Evolutionary conservation across 2,888 invertebrate species (phyloP), one percentile per base, ranked within the genome.

Genomic region (Lomographa bimaculata): DNA sequence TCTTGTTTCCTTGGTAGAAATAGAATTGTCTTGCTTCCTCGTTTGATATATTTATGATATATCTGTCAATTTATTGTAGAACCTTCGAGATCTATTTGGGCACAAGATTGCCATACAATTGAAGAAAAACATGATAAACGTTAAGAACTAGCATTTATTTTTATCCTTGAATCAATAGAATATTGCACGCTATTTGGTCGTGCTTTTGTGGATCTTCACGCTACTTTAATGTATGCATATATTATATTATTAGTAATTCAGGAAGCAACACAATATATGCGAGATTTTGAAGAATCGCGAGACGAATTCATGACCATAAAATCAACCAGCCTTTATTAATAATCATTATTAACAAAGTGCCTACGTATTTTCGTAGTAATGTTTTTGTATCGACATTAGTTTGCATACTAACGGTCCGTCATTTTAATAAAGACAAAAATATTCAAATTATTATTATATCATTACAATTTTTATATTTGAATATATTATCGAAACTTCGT

Each of bases 181-280:
- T 17, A 23, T 3, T 18, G 34, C 34, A 39, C 19, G 38, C 38
- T 7, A 24, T 32, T 38, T 20, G 17, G 28, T 33, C 40, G 24
- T 34, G 25, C 24, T 14, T 29, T 11, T 14, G 19, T 16, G 28
- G 27, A 42, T 36, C 32, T 27, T 42, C 42, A 36, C 35, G 36
- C 26, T 23, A 14, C 7, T 35, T 25, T 26, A 32, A 34, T 50
- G 12, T 46, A 39, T 43, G 38, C n/a, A n/a, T n/a, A n/a, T 44
- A 10, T 32, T 30, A 25, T 37, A 42, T 10, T 46, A 48, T 29
- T 43, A 49, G 29, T 30, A 9, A 44, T 46, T 33, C 41, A 54
- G 58, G 58, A 58, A 59, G 39, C 39, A 17, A 45, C 39, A 57
- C 46, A 57, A 53, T 49, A 25, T 30, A 20, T 34, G 4, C 12